These are phyloP conservation scores for Calephelis nemesis DNA, from an alignment of 1,140 invertebrate genomes.

Conservation along the genomic window DNA sequence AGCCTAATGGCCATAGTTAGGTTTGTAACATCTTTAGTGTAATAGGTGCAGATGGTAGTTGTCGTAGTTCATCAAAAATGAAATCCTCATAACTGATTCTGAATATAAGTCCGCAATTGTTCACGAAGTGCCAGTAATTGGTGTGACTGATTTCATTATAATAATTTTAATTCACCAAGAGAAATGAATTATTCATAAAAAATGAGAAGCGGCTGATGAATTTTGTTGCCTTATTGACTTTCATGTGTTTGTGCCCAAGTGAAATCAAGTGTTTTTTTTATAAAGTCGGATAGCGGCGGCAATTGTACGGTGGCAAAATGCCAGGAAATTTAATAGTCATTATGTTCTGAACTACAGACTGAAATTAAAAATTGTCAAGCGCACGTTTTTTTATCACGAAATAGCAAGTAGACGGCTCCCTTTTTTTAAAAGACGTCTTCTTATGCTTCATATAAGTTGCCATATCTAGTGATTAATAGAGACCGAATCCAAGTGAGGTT, in stretches of 20 bases:
- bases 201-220: constrained; percentile 34
- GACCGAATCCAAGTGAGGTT: no score
- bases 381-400: neutral
- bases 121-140: constrained; percentile 21
- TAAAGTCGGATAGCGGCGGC: constrained; percentile 10
- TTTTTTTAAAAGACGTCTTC: no score
- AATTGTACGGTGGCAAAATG: constrained; percentile 6
- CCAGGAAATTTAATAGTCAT: constrained; percentile 10
- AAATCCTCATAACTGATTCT: neutral
- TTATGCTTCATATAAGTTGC: no score
- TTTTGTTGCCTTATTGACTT: constrained; percentile 26
- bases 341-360: neutral
- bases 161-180: constrained; percentile 23
- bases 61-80: no score
- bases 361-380: constrained; percentile 16
- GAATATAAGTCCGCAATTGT: constrained; percentile 2
- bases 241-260: constrained; percentile 9
- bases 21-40: no score
- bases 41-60: no score
- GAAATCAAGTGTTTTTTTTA: constrained; percentile 12
- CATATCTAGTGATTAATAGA: no score
- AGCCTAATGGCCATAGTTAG: no score
- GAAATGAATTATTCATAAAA: constrained; percentile 24
- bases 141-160: constrained; percentile 25
- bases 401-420: no score